Percentiles rank a stretch among this genome's conserved stretches.
Evolutionary conservation across 2,113 vertebrate genomes (phyloP).

Genomic region (Hippocampus zosterae): DNA sequence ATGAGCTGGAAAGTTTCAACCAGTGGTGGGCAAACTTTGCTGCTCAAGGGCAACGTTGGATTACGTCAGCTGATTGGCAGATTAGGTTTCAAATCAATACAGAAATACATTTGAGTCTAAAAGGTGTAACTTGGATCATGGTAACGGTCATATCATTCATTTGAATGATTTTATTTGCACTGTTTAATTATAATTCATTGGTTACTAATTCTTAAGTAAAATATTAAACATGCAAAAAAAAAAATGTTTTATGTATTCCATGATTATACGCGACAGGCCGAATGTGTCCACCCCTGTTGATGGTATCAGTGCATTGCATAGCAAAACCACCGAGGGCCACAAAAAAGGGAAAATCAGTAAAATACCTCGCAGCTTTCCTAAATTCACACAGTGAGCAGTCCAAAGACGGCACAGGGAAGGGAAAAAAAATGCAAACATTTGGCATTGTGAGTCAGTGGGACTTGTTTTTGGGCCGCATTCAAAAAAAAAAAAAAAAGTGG

Average conservation of each 20-base stretch:
- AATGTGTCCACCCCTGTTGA: background rate
- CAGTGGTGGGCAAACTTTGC: background rate
- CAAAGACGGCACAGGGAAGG: slow-evolving; percentile 33
- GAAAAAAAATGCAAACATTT: slow-evolving; percentile 20
- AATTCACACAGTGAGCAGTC: slow-evolving; percentile 54
- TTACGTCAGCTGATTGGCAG: background rate
- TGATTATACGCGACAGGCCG: background rate
- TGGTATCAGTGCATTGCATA: slow-evolving; percentile 28
- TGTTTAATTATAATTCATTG: background rate
- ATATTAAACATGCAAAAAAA: background rate
- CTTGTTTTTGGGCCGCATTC: slow-evolving; percentile 31
- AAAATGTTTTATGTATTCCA: too few species aligned
- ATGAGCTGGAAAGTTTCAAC: background rate
- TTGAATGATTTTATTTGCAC: background rate
- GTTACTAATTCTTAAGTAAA: background rate
- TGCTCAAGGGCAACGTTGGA: background rate
- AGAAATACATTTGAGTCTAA: background rate
- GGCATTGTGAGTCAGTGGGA: slow-evolving; percentile 35
- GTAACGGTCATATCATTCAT: too few species aligned
- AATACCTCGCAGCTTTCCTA: slow-evolving; percentile 60
- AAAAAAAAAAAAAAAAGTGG: slow-evolving; percentile 19
- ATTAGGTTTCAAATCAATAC: background rate
- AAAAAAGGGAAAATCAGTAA: slow-evolving; percentile 26
- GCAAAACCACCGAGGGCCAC: slow-evolving; percentile 34
- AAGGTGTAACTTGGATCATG: too few species aligned